Evolutionary conservation across 2,113 vertebrate species (phyloP).

Genomic region (Telmatochromis sp.): DNA sequence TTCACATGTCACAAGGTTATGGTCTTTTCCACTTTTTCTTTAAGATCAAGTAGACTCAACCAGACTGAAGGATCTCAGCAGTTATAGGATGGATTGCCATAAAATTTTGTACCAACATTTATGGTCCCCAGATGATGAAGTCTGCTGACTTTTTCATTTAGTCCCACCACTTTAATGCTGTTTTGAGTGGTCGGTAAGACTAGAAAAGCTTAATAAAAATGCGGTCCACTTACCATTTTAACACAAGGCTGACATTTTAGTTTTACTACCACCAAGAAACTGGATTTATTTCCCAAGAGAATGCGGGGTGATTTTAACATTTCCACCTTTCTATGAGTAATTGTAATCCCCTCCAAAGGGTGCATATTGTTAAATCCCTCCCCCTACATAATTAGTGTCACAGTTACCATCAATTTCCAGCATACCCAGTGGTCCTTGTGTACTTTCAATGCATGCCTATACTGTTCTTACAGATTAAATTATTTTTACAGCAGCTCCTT

Average conservation of each 20-base stretch:
- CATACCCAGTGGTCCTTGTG: background rate
- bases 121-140: background rate
- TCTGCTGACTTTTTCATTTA: background rate
- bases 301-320: background rate
- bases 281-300: background rate
- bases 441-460: background rate
- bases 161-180: background rate
- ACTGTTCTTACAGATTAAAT: background rate
- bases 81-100: background rate
- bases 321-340: background rate
- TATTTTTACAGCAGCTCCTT: background rate
- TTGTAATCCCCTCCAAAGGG: background rate
- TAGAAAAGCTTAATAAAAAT: background rate
- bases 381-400: background rate
- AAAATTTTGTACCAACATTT: background rate
- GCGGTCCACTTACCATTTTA: background rate
- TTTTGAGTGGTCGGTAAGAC: background rate
- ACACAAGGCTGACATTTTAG: background rate
- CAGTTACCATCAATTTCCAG: background rate
- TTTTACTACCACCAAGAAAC: background rate
- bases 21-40: background rate
- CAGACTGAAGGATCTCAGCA: background rate
- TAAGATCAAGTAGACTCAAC: background rate
- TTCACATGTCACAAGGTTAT: background rate
- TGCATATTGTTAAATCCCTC: background rate